Conservation (phyloP, 35 echinoderm and acorn worm species). For the Apostichopus californicus region DNA sequence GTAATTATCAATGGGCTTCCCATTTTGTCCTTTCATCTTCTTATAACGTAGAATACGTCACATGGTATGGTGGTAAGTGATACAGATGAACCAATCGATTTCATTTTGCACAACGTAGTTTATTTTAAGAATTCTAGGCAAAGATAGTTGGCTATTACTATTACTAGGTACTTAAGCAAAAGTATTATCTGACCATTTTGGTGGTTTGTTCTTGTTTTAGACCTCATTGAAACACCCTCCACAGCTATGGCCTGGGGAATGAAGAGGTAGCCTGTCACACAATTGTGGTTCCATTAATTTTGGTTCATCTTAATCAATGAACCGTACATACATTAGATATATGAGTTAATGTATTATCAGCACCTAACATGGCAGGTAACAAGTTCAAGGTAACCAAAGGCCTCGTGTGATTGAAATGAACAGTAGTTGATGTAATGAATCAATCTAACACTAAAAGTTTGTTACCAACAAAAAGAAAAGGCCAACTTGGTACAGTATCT, state of each 20-base stretch:
- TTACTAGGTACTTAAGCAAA: not conserved
- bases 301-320: not conserved
- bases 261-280: conserved; percentile 64
- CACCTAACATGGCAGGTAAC: not conserved
- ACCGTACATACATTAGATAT: not conserved
- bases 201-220: conserved; percentile 64
- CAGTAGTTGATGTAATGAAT: not conserved
- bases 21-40: too few relatives aligned
- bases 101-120: too few relatives aligned
- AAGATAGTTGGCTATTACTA: not conserved
- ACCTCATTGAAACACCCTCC: conserved; percentile 53
- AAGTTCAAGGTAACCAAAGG: not conserved
- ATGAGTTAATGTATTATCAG: not conserved
- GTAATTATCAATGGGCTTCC: too few relatives aligned
- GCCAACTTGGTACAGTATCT: too few relatives aligned
- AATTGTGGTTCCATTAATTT: conserved; percentile 26
- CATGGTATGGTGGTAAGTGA: too few relatives aligned
- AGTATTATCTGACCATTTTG: conserved; percentile 46
- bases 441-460: too few relatives aligned
- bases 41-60: too few relatives aligned
- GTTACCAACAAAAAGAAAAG: too few relatives aligned
- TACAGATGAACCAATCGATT: too few relatives aligned
- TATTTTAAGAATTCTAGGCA: too few relatives aligned
- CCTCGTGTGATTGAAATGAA: not conserved
- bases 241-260: conserved; percentile 36